Percentiles rank a stretch among this genome's conserved stretches.
phyloP scores from a whole-genome alignment of 2,797 vertebrate species.

The Tenualosa ilisha region DNA sequence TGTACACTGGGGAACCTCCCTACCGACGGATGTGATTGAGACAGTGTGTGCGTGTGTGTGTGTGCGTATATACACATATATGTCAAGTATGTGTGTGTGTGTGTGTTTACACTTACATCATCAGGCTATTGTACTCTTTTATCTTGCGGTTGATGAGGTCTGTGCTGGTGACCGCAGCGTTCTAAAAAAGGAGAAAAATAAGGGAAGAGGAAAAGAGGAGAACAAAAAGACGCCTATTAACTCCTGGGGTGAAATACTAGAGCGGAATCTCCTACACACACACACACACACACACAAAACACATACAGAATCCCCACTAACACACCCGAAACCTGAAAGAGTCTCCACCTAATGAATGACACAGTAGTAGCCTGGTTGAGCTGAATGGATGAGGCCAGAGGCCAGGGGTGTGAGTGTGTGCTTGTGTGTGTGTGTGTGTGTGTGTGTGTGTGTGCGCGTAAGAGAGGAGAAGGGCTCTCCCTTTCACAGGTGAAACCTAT shows the following conservation, averaged over 20 bases:
- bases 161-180: conserved; percentile 89
- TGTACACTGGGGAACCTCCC: neutral
- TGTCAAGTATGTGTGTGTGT: neutral
- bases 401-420: neutral
- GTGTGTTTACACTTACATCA: conserved; percentile 80
- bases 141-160: conserved; percentile 96
- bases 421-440: neutral
- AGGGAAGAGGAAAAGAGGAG: conserved; percentile 18
- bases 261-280: conserved; percentile 11
- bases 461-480: neutral
- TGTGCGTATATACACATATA: neutral
- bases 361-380: neutral
- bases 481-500: neutral
- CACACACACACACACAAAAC: neutral
- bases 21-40: neutral
- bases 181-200: conserved; percentile 68
- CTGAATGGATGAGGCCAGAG: neutral
- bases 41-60: neutral
- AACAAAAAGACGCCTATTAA: conserved; percentile 41
- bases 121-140: conserved; percentile 93
- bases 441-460: no score
- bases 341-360: conserved; percentile 33
- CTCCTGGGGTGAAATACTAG: conserved; percentile 25
- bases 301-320: neutral
- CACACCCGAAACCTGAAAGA: neutral